Base-by-base conservation (phyloP, 2,113 vertebrate species). In the Tiliqua scincoides region DNA sequence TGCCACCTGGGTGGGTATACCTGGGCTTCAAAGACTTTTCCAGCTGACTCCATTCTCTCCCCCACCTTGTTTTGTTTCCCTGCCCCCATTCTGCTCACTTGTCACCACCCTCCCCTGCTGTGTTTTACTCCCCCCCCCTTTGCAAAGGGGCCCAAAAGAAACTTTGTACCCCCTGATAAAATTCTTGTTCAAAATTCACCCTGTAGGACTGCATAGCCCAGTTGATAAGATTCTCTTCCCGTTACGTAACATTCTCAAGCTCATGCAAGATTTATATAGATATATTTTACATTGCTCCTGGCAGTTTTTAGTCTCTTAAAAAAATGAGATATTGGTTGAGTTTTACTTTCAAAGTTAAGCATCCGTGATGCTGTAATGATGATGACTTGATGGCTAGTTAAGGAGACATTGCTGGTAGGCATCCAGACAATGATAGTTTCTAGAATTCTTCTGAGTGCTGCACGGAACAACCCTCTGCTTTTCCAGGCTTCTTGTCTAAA, bases 281-380 rank as follows among this genome's bases (percentile, higher is more conserved):
- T n/a, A n/a, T n/a, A n/a, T 67, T 68, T 70, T 85, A 78, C 12
- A 85, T 1, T 72, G 8, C 21, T 4, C n/a, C 2, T 78, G 84
- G 68, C 18, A 11, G 37, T 88, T 86, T 73, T 89, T 82, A 87
- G 79, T 74, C 67, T 20, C 59, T 90, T 82, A 87, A 48, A 88
- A n/a, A 86, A 87, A 88, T 85, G 25, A 91, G 88, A 73, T 3
- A 59, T 75, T 85, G 1, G 75, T 89, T 43, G 62, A 74, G 0
- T 65, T 90, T 88, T 52, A 14, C 18, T 87, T 86, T 84, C 67
- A 83, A 89, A 90, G 52, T 87, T 91, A 88, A 93, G 82, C 17
- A 79, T 3, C 74, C 62, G 7, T 93, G 30, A 6, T 37, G 81
- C 59, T 90, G 11, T 83, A 86, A 88, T 91, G 82, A 89, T 85